A percentile compares a stretch with the other conserved stretches of the same genome.
Conservation (phyloP, 1,140 invertebrate species). For the Amyelois transitella region DNA sequence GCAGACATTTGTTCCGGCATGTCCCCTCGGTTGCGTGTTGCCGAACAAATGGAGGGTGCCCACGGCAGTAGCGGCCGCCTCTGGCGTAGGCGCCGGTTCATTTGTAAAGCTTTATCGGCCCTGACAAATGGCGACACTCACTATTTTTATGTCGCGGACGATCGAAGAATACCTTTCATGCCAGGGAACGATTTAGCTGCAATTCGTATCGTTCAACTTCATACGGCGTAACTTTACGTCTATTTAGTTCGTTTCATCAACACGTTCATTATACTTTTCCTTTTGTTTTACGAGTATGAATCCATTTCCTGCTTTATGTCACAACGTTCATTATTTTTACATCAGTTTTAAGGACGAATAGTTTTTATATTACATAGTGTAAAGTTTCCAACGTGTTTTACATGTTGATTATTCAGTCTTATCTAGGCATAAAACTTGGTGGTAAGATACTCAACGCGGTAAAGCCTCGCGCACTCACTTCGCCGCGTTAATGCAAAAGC, state of each 20-base stretch:
- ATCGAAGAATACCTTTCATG: constrained; percentile 33
- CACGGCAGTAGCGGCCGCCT: constrained; percentile 24
- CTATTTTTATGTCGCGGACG: constrained; percentile 52
- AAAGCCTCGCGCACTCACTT: constrained; percentile 54
- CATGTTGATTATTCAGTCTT: constrained; percentile 62
- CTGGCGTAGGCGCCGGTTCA: constrained; percentile 49
- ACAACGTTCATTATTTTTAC: constrained; percentile 1
- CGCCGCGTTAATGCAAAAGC: constrained; percentile 64
- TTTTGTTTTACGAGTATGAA: too few species aligned
- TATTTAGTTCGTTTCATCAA: too few species aligned
- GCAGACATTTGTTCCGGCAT: constrained; percentile 43
- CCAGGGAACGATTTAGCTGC: constrained; percentile 21
- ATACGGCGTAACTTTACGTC: background rate
- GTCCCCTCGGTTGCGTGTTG: constrained; percentile 47
- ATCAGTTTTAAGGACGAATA: constrained; percentile 8
- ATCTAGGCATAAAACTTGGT: constrained; percentile 59
- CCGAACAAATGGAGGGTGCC: constrained; percentile 47
- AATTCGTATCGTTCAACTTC: constrained; percentile 15
- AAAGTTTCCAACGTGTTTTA: constrained; percentile 40
- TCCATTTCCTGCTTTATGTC: background rate
- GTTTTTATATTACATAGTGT: background rate
- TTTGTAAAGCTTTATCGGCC: constrained; percentile 60
- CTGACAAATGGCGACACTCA: constrained; percentile 56
- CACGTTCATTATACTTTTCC: too few species aligned
- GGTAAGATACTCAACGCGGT: constrained; percentile 53